Conservation (phyloP, 2,797 vertebrate genomes). For the Galagoides demidoff region DNA sequence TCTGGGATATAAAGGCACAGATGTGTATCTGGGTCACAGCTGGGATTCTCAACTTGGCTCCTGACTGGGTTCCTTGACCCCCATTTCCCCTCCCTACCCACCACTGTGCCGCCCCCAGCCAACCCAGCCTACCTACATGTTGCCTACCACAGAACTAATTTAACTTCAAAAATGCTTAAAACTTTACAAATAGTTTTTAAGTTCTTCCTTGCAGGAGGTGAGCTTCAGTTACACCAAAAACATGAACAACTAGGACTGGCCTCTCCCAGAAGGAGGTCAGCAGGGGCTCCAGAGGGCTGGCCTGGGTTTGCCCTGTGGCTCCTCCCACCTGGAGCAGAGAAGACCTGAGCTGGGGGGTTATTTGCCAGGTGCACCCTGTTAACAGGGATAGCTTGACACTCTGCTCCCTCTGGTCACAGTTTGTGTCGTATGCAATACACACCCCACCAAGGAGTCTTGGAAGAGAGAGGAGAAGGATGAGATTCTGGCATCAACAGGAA, state of each 20-base stretch:
- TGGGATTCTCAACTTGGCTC: not conserved
- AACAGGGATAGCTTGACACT: too few relatives aligned
- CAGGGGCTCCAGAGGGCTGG: rapidly evolving
- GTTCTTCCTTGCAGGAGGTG: not conserved
- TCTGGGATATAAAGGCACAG: not conserved
- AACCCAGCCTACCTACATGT: not conserved
- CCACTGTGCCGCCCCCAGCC: not conserved
- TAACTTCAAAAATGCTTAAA: not conserved
- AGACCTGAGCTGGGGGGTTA: not conserved
- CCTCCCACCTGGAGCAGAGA: rapidly evolving
- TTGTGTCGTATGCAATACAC: rapidly evolving
- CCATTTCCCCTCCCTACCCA: not conserved
- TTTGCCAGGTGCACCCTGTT: not conserved
- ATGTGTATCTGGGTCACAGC: not conserved
- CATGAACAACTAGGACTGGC: not conserved
- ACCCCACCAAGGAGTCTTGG: not conserved
- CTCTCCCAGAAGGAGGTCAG: not conserved
- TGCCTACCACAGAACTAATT: not conserved
- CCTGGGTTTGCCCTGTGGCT: not conserved
- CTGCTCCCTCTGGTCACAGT: not conserved
- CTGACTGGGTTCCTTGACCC: not conserved
- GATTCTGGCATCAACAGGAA: not conserved
- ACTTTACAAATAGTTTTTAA: not conserved
- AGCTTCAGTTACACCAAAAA: not conserved
- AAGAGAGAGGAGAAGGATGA: not conserved